phyloP scores from a whole-genome alignment of 53 echinoderm and acorn worm species.

The Pentamera pediparva region DNA sequence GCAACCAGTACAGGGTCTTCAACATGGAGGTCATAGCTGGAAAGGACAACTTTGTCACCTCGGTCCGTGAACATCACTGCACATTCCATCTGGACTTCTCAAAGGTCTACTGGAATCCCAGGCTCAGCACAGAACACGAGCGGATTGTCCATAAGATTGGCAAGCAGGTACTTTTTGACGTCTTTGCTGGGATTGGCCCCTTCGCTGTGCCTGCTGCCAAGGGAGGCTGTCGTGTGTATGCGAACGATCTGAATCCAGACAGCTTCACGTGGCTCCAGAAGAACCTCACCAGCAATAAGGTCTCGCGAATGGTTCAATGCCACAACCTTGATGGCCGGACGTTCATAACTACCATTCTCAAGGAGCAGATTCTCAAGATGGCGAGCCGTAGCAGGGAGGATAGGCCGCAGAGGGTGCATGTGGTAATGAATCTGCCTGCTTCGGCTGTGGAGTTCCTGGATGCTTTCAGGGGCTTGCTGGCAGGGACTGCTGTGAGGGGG shows the following conservation, averaged over 20 bases:
- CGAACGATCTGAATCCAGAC: conserved; percentile 94
- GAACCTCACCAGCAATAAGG: conserved; percentile 74
- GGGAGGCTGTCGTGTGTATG: conserved; percentile 61
- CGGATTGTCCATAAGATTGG: conserved; percentile 51
- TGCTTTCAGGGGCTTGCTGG: conserved; percentile 52
- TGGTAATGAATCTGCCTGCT: conserved; percentile 92
- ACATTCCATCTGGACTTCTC: conserved; percentile 88
- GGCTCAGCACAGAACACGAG: conserved; percentile 80
- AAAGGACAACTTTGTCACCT: conserved; percentile 54
- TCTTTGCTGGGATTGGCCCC: conserved; percentile 95
- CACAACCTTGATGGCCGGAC: conserved; percentile 77
- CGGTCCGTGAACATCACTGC: conserved; percentile 62
- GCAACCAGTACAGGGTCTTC: conserved; percentile 89
- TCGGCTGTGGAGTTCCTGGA: conserved; percentile 87
- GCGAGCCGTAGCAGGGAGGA: background rate
- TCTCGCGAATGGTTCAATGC: conserved; percentile 36
- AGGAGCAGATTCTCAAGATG: conserved; percentile 1
- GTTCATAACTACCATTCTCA: conserved; percentile 56
- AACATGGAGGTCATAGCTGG: conserved; percentile 93
- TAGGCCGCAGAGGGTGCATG: conserved; percentile 41
- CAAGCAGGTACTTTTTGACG: conserved; percentile 63
- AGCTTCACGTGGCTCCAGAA: conserved; percentile 71
- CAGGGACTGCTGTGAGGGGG: conserved; percentile 26
- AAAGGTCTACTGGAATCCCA: conserved; percentile 97
- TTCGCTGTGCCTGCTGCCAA: conserved; percentile 93